Percentiles rank a stretch among this genome's conserved stretches.
These are phyloP conservation scores for Zelleria hepariella DNA, from an alignment of 2,888 invertebrate species.

Conservation along the genomic window DNA sequence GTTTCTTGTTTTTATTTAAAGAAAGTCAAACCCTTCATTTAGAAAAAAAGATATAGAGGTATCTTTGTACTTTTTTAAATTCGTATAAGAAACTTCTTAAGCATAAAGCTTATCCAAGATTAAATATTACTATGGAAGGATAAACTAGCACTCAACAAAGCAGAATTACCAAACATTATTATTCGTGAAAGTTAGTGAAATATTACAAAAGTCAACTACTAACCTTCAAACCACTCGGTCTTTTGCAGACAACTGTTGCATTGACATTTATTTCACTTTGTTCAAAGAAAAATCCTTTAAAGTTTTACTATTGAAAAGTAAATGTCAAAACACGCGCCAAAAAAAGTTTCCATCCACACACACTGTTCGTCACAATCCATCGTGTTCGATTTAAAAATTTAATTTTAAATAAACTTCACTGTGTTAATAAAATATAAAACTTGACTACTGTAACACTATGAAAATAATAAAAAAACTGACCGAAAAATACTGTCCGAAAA, in stretches of 20 bases:
- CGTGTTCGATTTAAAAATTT: background rate
- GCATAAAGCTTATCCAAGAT: too few species aligned
- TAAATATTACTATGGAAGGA: too few species aligned
- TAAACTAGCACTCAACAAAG: background rate
- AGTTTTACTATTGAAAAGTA: background rate
- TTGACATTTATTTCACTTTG: background rate
- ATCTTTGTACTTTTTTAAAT: too few species aligned
- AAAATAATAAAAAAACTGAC: background rate
- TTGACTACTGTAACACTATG: background rate
- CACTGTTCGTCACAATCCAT: background rate
- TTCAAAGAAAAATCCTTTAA: background rate
- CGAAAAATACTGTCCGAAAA: background rate
- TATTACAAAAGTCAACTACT: background rate
- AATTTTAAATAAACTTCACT: background rate
- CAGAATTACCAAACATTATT: background rate
- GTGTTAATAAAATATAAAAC: background rate
- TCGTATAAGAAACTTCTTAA: too few species aligned
- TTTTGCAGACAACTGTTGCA: background rate
- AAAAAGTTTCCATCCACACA: background rate
- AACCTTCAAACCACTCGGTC: background rate
- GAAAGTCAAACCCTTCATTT: background rate
- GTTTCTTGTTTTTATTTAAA: background rate
- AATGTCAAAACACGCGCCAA: background rate
- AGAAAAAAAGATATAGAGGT: too few species aligned
- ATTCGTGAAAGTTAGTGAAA: background rate